Base-by-base conservation (phyloP, 2,888 invertebrate species). In the Acholoe squamosa region DNA sequence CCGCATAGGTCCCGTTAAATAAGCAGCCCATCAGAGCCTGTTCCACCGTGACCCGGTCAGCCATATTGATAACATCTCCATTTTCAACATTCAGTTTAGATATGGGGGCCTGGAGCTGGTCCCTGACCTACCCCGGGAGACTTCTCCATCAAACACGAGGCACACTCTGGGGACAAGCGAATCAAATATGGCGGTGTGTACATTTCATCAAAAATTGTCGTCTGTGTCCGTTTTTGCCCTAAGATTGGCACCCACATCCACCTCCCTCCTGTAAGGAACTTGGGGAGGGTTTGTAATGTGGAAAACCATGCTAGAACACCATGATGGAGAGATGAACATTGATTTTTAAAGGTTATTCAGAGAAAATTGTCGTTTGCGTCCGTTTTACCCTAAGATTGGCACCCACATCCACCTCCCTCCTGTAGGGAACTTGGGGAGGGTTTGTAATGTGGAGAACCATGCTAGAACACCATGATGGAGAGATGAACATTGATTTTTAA, bases 171-270 rank as follows among this genome's bases (percentile, higher is more conserved):
- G 80, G 12, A 80, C 33, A 14, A 80, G 80, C 80, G 80, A 80
- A 10, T 80, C 80, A 33, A 80, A 34, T 34, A 80, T 33, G 34
- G 71, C 28, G 71, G 3, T 71, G 71, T 71, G 71, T 71, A 16
- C 71, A 71, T 80, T 80, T 43, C 80, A 80, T 80, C 43, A 80
- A 43, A 80, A 43, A 43, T 43, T 80, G 80, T 80, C 80, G 80
- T 80, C 80, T 80, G 80, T 43, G 12, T 34, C 16, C 22, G 33
- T 80, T 80, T 10, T 43, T 34, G 80, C 80, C 80, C 22, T 22
- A 80, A 33, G 25, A 33, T 80, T 71, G 71, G 28, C 71, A n/a
- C 61, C n/a, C 12, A 61, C n/a, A 61, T 14, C n/a, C 61, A 43
- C 43, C n/a, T 61, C 61, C 22, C 19, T 61, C n/a, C 61, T n/a